Base-by-base conservation (phyloP, 2,888 invertebrate genomes). In the Enchytraeus crypticus region DNA sequence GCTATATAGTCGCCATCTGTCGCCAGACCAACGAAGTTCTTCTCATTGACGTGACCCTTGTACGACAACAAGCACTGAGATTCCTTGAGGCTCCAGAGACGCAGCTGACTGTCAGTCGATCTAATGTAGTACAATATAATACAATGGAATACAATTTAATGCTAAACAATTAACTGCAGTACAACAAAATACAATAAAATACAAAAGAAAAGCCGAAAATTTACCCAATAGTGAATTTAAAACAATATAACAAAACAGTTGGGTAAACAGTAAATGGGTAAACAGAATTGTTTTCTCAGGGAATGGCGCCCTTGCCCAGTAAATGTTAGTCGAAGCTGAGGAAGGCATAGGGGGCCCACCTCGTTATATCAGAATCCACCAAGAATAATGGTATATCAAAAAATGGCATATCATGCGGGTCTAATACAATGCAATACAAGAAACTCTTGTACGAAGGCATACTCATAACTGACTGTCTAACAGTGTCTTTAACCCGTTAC, bases 11-110 rank as follows among this genome's bases (percentile, higher is more conserved):
- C 87, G 1, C 89, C 90, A 75, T 92, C 90, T 0, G 92, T 91
- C 0, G 92, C 90, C 53, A 95, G 81, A 0, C 93, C 93, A 2
- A 95, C 92, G 80, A 95, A 95, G 80, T 93, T 93, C 80, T 93
- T 93, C 81, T 93, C 93, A 77, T 95, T 95, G 5, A 88, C 85
- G 80, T 95, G 93, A 0, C 93, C 93, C 21, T 87, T 86, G 80
- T 92, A 91, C 0, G 91, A 90, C 29, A 90, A 84, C 60, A 89
- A 81, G 79, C 89, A 90, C 66, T 88, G 29, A 21, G 87, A 70
- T 53, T 72, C 73, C 71, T 87, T 86, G 23, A 92, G 86, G 73
- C 87, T 87, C 93, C 93, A 95, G 80, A 93, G 84, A 81, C 92
- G 91, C 57, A 92, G 80, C 73, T 90, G 89, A 51, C 89, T 89